These are phyloP conservation scores for Hirtodrosophila duncani DNA, from an alignment of 2,888 invertebrate genomes.

Conservation along the genomic window DNA sequence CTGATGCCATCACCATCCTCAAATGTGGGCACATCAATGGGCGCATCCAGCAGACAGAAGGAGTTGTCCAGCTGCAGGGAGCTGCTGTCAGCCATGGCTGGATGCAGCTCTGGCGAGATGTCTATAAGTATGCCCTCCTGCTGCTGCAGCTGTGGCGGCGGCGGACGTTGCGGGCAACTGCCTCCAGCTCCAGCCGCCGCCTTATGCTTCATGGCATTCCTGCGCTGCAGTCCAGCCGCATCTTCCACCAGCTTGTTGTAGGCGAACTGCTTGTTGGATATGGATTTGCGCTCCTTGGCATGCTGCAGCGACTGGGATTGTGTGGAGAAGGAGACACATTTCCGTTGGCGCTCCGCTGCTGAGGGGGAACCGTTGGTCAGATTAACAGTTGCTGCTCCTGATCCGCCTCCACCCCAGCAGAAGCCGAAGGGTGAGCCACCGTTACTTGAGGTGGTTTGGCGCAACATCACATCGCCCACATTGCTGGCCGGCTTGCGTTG, in stretches of 20 bases:
- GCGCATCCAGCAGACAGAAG: constrained; percentile 84
- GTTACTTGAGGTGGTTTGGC: no score
- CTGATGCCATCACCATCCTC: constrained; percentile 29
- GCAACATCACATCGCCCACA: constrained; percentile 79
- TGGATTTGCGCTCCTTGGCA: constrained; percentile 76
- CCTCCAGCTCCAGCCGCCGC: constrained; percentile 48
- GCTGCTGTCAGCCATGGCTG: constrained; percentile 52
- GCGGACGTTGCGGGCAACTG: constrained; percentile 78
- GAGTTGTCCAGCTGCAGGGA: constrained; percentile 73
- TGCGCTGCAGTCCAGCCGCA: constrained; percentile 52
- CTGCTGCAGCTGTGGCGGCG: constrained; percentile 56
- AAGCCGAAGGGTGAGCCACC: constrained; percentile 86
- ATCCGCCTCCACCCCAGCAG: constrained; percentile 88
- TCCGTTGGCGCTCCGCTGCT: constrained; percentile 78
- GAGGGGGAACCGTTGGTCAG: constrained; percentile 79
- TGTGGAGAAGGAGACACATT: constrained; percentile 69
- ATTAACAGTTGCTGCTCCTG: no score
- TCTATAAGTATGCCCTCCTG: constrained; percentile 87
- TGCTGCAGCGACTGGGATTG: constrained; percentile 30
- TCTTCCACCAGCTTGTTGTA: constrained; percentile 92
- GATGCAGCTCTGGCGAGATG: constrained; percentile 81
- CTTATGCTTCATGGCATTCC: constrained; percentile 57
- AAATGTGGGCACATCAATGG: constrained; percentile 83
- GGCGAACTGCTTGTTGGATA: constrained; percentile 85
- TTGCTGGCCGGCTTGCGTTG: constrained; percentile 82